Conservation (phyloP, 2,113 vertebrate genomes). For the Smithornis capensis region DNA sequence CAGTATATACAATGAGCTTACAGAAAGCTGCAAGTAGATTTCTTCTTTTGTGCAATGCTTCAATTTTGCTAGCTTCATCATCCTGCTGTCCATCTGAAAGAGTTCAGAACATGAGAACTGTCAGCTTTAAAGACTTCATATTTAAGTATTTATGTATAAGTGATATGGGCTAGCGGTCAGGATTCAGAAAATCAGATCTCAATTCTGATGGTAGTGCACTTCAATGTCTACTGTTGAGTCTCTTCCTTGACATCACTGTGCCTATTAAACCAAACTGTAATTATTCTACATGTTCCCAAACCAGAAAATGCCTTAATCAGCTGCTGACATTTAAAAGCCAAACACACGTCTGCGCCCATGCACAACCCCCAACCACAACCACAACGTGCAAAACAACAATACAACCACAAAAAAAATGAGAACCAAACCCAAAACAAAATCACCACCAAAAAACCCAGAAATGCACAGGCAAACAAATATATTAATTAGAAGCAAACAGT, state of each 20-base stretch:
- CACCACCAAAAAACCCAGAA: not conserved
- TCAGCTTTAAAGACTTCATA: not conserved
- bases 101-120: not conserved
- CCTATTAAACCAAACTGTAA: not conserved
- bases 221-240: not conserved
- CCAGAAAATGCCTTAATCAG: not conserved
- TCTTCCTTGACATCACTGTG: not conserved
- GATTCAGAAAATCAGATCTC: not conserved
- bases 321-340: not conserved
- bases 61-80: conserved; percentile 97
- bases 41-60: conserved; percentile 97
- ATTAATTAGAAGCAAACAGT: not conserved
- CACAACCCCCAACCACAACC: not conserved
- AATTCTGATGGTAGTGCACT: not conserved
- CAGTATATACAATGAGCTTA: conserved; percentile 98
- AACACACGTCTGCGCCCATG: not conserved
- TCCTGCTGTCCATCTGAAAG: conserved; percentile 94
- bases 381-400: not conserved
- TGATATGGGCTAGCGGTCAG: not conserved
- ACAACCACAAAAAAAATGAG: not conserved
- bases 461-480: not conserved
- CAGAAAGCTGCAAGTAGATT: conserved; percentile 97
- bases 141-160: not conserved
- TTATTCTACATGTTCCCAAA: not conserved
- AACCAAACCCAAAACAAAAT: not conserved